A percentile compares a stretch with the other conserved stretches of the same genome.
phyloP scores from a whole-genome alignment of 2,888 invertebrate species.

The Ecdyonurus torrentis region DNA sequence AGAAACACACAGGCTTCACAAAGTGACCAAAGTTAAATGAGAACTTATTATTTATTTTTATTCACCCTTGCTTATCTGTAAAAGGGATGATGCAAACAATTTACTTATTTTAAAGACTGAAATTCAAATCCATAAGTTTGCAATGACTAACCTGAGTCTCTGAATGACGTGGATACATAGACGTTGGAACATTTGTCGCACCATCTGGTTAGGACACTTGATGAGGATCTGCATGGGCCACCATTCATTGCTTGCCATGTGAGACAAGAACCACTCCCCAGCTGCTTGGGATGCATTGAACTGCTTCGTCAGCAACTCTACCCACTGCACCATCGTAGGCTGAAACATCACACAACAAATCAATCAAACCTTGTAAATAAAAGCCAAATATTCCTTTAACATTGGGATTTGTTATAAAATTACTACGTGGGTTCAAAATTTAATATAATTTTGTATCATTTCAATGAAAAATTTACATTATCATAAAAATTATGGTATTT shows the following conservation, averaged over 20 bases:
- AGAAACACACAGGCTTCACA: no score
- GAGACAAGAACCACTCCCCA: constrained; percentile 81
- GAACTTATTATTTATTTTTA: no score
- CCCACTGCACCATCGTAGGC: constrained; percentile 96
- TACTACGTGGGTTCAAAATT: no score
- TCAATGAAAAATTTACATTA: no score
- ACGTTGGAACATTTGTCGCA: constrained; percentile 91
- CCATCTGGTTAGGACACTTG: constrained; percentile 94
- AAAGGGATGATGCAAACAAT: no score
- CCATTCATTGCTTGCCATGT: constrained; percentile 87
- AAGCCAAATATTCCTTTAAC: neutral
- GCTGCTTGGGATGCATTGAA: constrained; percentile 82
- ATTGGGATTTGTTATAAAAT: no score
- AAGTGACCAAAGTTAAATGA: no score
- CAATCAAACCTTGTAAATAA: neutral
- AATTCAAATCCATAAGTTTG: no score
- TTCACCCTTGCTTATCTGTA: no score
- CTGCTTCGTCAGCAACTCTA: constrained; percentile 84
- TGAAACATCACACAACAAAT: constrained; percentile 21
- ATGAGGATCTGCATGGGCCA: constrained; percentile 91
- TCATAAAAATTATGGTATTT: no score
- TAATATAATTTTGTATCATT: no score
- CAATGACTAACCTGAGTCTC: constrained; percentile 65
- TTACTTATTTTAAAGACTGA: no score
- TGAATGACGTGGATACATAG: constrained; percentile 90